phyloP scores from a whole-genome alignment of 2,888 invertebrate genomes.

The Drosophila fungiperda region DNA sequence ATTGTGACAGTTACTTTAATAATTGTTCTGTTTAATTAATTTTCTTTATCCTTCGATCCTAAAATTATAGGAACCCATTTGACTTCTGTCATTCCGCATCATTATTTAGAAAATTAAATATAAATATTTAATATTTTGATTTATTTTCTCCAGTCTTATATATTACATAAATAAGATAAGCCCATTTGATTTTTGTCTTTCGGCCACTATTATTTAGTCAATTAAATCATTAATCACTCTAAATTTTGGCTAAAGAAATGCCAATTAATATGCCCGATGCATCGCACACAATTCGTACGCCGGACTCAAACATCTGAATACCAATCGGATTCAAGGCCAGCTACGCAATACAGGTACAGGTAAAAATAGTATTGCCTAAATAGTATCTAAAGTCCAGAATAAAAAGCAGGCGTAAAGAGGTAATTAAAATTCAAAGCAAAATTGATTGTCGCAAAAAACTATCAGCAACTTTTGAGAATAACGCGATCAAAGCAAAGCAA shows the following conservation, averaged over 20 bases:
- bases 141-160: neutral
- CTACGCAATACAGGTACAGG: constrained; percentile 13
- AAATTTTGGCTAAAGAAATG: constrained; percentile 24
- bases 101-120: neutral
- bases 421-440: constrained; percentile 69
- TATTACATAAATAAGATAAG: neutral
- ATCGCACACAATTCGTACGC: constrained; percentile 47
- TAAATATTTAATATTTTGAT: too few species aligned
- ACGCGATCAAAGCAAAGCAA: constrained; percentile 29
- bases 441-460: constrained; percentile 54
- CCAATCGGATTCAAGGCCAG: constrained; percentile 66
- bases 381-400: constrained; percentile 13
- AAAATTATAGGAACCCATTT: neutral
- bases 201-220: constrained; percentile 20
- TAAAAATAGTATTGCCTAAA: neutral
- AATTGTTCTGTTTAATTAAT: neutral
- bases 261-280: constrained; percentile 67
- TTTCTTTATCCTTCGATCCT: neutral
- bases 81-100: neutral
- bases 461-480: constrained; percentile 47
- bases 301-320: constrained; percentile 33
- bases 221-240: constrained; percentile 54
- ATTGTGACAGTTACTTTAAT: neutral
- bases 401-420: constrained; percentile 55
- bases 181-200: constrained; percentile 10